Conservation (phyloP, 2,888 invertebrate species). For the Agrotis segetum region DNA sequence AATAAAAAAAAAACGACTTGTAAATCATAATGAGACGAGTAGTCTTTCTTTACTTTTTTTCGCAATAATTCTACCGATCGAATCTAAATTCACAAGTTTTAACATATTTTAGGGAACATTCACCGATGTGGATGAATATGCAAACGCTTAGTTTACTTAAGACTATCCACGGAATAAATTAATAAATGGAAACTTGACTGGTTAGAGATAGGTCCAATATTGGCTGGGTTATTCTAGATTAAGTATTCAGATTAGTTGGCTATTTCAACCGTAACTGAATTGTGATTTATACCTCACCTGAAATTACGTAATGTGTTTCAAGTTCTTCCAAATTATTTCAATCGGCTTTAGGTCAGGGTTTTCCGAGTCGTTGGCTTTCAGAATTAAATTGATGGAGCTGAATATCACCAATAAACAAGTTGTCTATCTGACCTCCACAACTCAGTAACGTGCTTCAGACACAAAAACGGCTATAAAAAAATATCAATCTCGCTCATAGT, state of each 20-base stretch:
- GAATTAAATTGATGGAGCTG: no score
- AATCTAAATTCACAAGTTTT: neutral
- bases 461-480: no score
- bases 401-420: no score
- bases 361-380: no score
- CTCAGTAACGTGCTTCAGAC: no score
- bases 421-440: no score
- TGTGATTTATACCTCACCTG: neutral
- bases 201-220: conserved; percentile 20
- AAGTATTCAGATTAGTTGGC: neutral
- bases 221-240: conserved; percentile 1
- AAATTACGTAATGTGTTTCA: neutral
- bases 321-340: no score
- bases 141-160: conserved; percentile 17
- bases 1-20: no score
- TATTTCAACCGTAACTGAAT: neutral
- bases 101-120: neutral
- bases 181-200: conserved; percentile 22
- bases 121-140: conserved; percentile 31
- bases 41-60: no score
- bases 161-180: conserved; percentile 19
- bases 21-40: no score
- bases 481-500: no score
- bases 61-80: neutral
- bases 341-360: no score